Evolutionary conservation across 2,113 vertebrate genomes (phyloP), one percentile per base, ranked within the genome.

Genomic region (Scophthalmus maximus): DNA sequence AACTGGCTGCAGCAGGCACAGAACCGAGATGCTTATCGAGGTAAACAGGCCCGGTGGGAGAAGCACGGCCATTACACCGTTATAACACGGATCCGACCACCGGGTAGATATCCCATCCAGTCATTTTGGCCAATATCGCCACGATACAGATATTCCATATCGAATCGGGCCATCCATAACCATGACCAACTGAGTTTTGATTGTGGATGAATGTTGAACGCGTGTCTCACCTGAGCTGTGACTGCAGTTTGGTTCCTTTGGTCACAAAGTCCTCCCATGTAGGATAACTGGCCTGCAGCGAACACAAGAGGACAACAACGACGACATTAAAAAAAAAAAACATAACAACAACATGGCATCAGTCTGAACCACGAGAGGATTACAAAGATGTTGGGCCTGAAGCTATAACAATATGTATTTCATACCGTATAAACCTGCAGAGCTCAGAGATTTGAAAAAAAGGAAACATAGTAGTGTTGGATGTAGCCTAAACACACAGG

Each of bases 261-360:
- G 81, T 89, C 26, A 95, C 89, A 88, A 95, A 95, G 81, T 95
- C 95, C 84, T 95, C 95, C 95, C 95, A 95, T 14, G 92, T 94
- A 1, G 95, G 95, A 79, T 95, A 95, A 87, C 94, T 94, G 34
- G 94, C 90, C 95, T 95, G 82, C 18, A 77, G 67, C 12, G n/a
- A 18, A 84, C 26, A 83, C 23, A 65, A 12, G n/a, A n/a, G 74
- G 18, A 32, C 12, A 72, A 11, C 0, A 40, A 4, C 0, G 40
- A 15, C 0, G 0, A 6, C 53, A 9, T 65, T 71, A 58, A 55
- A 40, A n/a, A n/a, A n/a, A n/a, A n/a, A n/a, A n/a, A n/a, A n/a
- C n/a, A n/a, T n/a, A n/a, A 15, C 8, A 7, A n/a, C 18, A 14
- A 15, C 11, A 38, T 51, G 14, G 22, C 8, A 44, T 17, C 23